phyloP scores from a whole-genome alignment of 2,113 vertebrate genomes.

The Semicossyphus pulcher region DNA sequence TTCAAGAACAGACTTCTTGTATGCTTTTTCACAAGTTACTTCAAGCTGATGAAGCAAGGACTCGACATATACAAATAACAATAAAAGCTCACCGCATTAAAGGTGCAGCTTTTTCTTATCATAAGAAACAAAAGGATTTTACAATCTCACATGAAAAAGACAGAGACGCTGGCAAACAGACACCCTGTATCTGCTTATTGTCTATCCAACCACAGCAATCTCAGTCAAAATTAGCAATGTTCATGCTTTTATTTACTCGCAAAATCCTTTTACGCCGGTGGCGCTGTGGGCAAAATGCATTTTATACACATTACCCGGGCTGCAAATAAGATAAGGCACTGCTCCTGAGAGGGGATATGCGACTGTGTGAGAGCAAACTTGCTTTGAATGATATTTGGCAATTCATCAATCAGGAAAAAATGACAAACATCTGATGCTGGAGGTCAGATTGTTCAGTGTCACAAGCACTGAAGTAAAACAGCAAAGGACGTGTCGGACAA shows the following conservation, averaged over 20 bases:
- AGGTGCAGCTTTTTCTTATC: constrained; percentile 2
- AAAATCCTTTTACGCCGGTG: constrained; percentile 72
- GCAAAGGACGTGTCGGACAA: constrained; percentile 11
- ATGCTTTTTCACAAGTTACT: neutral
- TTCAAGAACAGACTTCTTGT: constrained; percentile 43
- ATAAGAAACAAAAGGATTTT: constrained; percentile 5
- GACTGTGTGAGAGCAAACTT: constrained; percentile 59
- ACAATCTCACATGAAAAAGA: constrained; percentile 13
- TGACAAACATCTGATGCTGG: constrained; percentile 43
- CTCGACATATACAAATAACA: constrained; percentile 3
- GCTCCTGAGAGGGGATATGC: constrained; percentile 70
- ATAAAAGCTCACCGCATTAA: constrained; percentile 6
- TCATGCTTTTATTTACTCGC: constrained; percentile 75
- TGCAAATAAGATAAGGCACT: constrained; percentile 77
- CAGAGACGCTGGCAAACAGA: constrained; percentile 36
- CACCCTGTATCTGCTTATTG: constrained; percentile 53
- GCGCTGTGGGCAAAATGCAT: constrained; percentile 70
- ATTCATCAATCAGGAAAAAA: constrained; percentile 68
- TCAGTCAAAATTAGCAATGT: constrained; percentile 59
- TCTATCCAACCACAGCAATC: constrained; percentile 53
- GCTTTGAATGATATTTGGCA: constrained; percentile 67
- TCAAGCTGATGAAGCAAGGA: neutral
- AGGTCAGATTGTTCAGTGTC: constrained; percentile 45
- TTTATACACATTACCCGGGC: constrained; percentile 76
- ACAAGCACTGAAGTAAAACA: constrained; percentile 29